phyloP scores from a whole-genome alignment of 1,140 invertebrate species.

The Argopecten irradians region DNA sequence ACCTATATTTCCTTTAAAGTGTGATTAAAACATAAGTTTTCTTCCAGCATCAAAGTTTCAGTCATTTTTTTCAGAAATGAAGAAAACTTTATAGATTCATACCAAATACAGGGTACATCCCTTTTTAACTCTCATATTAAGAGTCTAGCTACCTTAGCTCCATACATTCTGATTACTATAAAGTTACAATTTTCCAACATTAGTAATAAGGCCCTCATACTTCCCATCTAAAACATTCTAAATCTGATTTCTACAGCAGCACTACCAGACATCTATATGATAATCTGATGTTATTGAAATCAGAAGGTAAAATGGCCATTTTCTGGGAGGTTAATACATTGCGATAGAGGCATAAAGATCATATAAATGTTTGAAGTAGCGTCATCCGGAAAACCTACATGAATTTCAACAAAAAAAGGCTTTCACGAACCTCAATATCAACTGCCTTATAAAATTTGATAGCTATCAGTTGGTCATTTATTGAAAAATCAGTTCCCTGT shows the following conservation, averaged over 20 bases:
- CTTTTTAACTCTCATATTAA: no score
- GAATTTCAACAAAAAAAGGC: not conserved
- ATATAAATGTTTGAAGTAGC: not conserved
- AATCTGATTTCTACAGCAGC: not conserved
- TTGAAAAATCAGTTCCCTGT: not conserved
- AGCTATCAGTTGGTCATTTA: constrained; percentile 8
- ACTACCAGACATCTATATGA: not conserved
- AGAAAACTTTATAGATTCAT: no score
- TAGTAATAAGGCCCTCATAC: no score
- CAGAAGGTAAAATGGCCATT: not conserved
- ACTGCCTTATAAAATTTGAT: not conserved
- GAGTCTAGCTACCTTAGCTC: not conserved
- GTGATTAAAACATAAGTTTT: no score
- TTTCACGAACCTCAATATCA: not conserved
- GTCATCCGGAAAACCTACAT: not conserved
- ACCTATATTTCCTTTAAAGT: no score
- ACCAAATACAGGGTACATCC: no score
- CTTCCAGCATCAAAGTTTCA: no score
- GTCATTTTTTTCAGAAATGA: no score
- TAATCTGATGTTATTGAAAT: not conserved
- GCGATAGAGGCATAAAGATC: not conserved
- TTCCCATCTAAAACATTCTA: not conserved
- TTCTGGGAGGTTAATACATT: not conserved
- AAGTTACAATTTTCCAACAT: no score
- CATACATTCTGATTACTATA: not conserved